Evolutionary conservation across 2,797 vertebrate species (phyloP), one percentile per base, ranked within the genome.

Genomic region (Sciurus vulgaris): DNA sequence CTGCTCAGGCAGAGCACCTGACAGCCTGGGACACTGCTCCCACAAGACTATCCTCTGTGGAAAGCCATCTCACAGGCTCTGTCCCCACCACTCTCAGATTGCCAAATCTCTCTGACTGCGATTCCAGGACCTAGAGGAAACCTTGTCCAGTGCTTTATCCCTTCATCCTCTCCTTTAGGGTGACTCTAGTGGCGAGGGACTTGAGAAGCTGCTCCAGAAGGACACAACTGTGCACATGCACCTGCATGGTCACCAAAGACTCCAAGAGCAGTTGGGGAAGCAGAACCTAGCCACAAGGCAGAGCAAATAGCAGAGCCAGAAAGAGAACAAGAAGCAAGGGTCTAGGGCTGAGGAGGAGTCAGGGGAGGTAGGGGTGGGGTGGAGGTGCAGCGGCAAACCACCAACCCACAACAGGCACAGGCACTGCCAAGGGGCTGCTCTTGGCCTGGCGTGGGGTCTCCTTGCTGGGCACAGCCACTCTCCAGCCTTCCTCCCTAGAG

Each of bases 101-200:
- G 94, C 91, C 51, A 77, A 11, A 59, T 51, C 33, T 20, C 81
- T 91, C 82, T 78, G 92, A 83, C 67, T 96, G 85, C 74, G 54
- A 3, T 78, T 95, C 74, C 78, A 86, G 84, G 83, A 67, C 84
- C 44, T 86, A 44, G 73, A 63, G 83, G 38, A 83, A 79, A 67
- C 72, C 41, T 63, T 13, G 20, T 84, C 65, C 61, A 47, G 59
- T 24, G 77, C 72, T 86, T 73, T 63, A 51, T 59, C 85, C 89
- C 79, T 38, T 73, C 24, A 15, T 30, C 73, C 41, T 49, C 10
- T 96, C 63, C 78, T 74, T 65, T 63, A 78, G 38, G 72, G 38
- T 70, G 56, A 30, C 33, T 38, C 0, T 12, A 69, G 56, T 5
- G 20, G 56, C 76, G 70, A 65, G 72, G 86, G 24, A 38, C 14